These are phyloP conservation scores for Myanophis thanlyinensis DNA, from an alignment of 2,113 vertebrate species.

Conservation along the genomic window DNA sequence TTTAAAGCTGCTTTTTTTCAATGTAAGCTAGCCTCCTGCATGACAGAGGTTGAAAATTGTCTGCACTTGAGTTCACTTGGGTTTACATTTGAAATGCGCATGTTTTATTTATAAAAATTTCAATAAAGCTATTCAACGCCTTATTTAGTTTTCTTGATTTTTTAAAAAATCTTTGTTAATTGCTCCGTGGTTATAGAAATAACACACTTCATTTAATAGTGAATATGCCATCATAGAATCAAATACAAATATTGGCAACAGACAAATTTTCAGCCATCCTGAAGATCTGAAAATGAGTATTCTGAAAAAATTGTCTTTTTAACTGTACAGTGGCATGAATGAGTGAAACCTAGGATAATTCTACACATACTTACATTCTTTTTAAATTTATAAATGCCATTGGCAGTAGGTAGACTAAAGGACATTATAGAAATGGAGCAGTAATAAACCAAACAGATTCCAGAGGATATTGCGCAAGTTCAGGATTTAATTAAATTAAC, in stretches of 20 bases:
- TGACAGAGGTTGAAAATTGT: constrained; percentile 92
- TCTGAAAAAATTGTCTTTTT: not conserved
- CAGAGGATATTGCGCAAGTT: not conserved
- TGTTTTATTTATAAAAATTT: constrained; percentile 99
- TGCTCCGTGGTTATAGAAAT: constrained; percentile 1
- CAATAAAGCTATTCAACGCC: constrained; percentile 99
- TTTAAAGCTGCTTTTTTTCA: constrained; percentile 83
- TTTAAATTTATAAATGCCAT: not conserved
- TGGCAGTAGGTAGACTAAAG: not conserved
- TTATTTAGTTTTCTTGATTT: constrained; percentile 71
- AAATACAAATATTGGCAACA: not conserved
- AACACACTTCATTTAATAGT: not conserved
- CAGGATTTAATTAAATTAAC: not conserved
- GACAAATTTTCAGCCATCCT: not conserved
- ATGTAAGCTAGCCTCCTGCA: constrained; percentile 91
- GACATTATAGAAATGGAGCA: not conserved
- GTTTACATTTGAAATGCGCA: constrained; percentile 99
- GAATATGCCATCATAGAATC: not conserved
- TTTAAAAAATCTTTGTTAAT: constrained; percentile 34
- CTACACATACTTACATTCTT: not conserved
- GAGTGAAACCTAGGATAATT: not conserved
- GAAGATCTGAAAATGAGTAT: not conserved
- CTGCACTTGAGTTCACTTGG: constrained; percentile 99
- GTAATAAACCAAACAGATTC: not conserved
- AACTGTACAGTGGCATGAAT: not conserved